Conservation (phyloP, 2,888 invertebrate genomes). For the Monochamus alternatus region DNA sequence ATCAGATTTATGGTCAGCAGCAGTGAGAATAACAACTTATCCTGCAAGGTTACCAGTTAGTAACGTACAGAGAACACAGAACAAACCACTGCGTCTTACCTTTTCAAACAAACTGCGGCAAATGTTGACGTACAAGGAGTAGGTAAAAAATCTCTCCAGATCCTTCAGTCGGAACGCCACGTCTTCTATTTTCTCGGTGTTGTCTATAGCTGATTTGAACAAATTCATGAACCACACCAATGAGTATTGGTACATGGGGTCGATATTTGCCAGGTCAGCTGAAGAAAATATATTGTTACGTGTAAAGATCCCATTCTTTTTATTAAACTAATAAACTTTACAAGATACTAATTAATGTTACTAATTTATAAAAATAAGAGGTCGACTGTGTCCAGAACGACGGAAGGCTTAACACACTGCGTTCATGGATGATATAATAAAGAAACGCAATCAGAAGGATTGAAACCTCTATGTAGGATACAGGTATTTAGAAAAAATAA, state of each 20-base stretch:
- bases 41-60: slow-evolving; percentile 71
- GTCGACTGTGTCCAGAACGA: no score
- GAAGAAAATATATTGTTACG: slow-evolving; percentile 47
- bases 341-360: no score
- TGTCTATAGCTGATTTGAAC: slow-evolving; percentile 89
- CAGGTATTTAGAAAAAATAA: no score
- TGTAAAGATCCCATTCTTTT: no score
- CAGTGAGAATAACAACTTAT: slow-evolving; percentile 92
- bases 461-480: no score
- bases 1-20: slow-evolving; percentile 82
- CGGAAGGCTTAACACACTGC: no score
- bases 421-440: no score
- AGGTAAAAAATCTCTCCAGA: slow-evolving; percentile 87
- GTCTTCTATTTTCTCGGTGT: slow-evolving; percentile 88
- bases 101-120: slow-evolving; percentile 96
- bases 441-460: no score
- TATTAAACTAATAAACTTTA: no score
- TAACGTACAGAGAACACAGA: background rate
- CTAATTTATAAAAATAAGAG: no score
- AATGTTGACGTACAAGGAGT: slow-evolving; percentile 91
- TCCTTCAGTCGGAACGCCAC: slow-evolving; percentile 82
- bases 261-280: slow-evolving; percentile 91
- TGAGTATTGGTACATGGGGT: slow-evolving; percentile 98
- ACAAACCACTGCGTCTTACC: slow-evolving; percentile 68
- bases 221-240: slow-evolving; percentile 94